These are phyloP conservation scores for Dryococelus australis DNA, from an alignment of 2,888 invertebrate species.

Conservation along the genomic window DNA sequence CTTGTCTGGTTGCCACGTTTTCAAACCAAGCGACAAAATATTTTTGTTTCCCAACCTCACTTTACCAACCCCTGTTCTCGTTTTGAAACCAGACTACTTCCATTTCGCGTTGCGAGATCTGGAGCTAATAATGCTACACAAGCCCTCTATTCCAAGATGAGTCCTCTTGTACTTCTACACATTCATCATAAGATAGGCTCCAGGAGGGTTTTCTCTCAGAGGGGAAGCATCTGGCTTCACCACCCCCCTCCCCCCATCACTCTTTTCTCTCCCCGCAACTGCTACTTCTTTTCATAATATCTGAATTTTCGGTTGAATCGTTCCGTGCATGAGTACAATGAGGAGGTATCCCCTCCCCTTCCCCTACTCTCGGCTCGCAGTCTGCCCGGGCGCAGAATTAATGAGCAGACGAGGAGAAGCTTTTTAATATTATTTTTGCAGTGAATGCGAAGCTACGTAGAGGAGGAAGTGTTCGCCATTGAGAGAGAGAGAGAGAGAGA, in stretches of 20 bases:
- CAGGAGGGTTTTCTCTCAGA: not conserved
- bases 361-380: not conserved
- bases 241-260: not conserved
- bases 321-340: conserved; percentile 33
- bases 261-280: conserved; percentile 9
- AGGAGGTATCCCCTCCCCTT: conserved; percentile 22
- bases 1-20: not conserved
- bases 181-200: conserved; percentile 21
- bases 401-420: conserved; percentile 28
- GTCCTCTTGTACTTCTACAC: conserved; percentile 25
- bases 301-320: conserved; percentile 33
- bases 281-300: conserved; percentile 37
- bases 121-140: conserved; percentile 27
- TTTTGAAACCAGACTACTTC: not conserved
- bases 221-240: not conserved
- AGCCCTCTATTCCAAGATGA: conserved; percentile 21
- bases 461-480: not conserved
- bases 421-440: conserved; percentile 31
- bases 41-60: not conserved
- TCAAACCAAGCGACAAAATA: not conserved
- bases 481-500: conserved; percentile 21
- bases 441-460: conserved; percentile 26
- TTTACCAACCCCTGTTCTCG: conserved; percentile 23
- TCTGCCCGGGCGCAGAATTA: conserved; percentile 30
- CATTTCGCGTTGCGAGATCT: not conserved